Evolutionary conservation across 1,140 invertebrate genomes (phyloP), one percentile per base, ranked within the genome.

Genomic region (Drosophila mauritiana): DNA sequence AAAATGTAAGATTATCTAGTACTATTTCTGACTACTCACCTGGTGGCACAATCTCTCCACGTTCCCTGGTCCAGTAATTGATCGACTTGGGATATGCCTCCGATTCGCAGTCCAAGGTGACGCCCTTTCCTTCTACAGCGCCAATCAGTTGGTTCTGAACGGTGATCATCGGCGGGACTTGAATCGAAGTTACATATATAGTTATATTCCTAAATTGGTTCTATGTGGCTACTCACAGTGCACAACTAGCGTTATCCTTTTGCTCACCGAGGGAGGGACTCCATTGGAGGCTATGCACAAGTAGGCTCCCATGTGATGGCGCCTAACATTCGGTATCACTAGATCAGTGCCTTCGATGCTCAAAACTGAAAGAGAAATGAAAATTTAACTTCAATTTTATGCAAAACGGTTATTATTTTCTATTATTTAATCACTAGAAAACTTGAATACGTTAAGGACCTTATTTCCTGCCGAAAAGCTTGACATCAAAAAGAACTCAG

Each of bases 271-370:
- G 1, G 97, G 97, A 3, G 97, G 97, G 3, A 98, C 96, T 8
- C 96, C 96, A 84, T 97, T 97, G 12, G 96, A 96, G 13, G 97
- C 97, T 56, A 98, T 98, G 91, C 97, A 98, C 11, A 98, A 93
- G 92, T 97, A 98, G 6, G 97, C 95, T 6, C 97, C 97, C 95
- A 98, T 98, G 82, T 98, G 96, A 15, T 96, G 94, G 31, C 97
- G 94, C 75, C 95, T 97, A 11, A 98, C 96, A 90, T 95, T 94
- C 36, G 94, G 96, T 83, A 98, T 96, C 80, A 96, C 95, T 80
- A 98, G 94, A 45, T 95, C 93, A 37, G 96, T 93, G 3, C 97
- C 97, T 72, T 97, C 96, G 17, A 97, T 93, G 55, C 93, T 94
- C 13, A 92, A 62, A 22, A 95, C 96, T 96, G 93, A n/a, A 94